Base-by-base conservation (phyloP, 1,140 invertebrate genomes). In the Argopecten irradians region DNA sequence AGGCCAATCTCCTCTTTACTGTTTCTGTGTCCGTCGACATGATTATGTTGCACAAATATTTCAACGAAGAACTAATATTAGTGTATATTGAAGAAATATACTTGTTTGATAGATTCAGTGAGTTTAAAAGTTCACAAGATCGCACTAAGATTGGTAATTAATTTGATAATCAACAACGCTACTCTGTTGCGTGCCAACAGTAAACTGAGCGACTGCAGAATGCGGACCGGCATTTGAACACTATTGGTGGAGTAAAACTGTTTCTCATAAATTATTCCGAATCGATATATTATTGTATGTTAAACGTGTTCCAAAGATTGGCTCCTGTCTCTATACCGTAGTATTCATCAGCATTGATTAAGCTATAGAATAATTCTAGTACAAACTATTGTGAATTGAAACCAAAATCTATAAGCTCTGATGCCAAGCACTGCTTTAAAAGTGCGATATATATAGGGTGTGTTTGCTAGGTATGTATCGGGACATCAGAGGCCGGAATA, bases 1-100 rank as follows among this genome's bases (percentile, higher is more conserved):
- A 93, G 14, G 93, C 93, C 82, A 94, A 90, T 14, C 93, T 86
- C 33, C 93, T 89, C 84, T 93, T 93, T 0, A 90, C 92, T 3
- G 90, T 91, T 35, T 91, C 90, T 1, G 90, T 86, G 71, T 91
- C 92, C 22, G 55, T 71, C 3, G 55, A 71, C 55, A 71, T 71
- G 28, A 22, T 71, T 22, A 71, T 71, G 13, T 71, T n/a, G 55
- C 22, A 71, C n/a, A 71, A 71, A 71, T 71, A 71, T 71, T 28
- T 71, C 43, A 46, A 46, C 3, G 22, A 46, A 19, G 19, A 19
- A 46, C 1, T 46, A 46, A 8, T 71, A 71, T 3, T 71, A 71
- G 7, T n/a, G n/a, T n/a, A n/a, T n/a, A n/a, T 71, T 71, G 55
- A 71, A 28, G n/a, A n/a, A 28, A 16, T 39, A 39, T 39, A 39